Evolutionary conservation across 92 coral and sea anemone genomes (phyloP).

Genomic region (Siderastrea radians): DNA sequence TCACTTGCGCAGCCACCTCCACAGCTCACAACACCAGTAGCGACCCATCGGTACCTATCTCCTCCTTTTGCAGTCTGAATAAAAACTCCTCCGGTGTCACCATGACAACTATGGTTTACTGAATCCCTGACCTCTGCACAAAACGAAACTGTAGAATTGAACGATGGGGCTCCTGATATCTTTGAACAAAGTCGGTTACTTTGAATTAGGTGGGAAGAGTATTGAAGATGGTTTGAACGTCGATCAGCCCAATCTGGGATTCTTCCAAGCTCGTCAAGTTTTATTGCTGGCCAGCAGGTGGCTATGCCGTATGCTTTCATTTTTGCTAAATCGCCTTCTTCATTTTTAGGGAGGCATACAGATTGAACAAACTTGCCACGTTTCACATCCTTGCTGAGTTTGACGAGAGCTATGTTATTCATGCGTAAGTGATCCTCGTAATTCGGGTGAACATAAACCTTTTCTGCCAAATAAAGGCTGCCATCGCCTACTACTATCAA

Average conservation of each 20-base stretch:
- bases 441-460: constrained; percentile 50
- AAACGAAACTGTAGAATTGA: too few species aligned
- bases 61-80: constrained; percentile 3
- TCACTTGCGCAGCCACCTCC: constrained; percentile 79
- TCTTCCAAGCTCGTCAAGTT: constrained; percentile 18
- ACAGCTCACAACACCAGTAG: constrained; percentile 81
- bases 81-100: constrained; percentile 72
- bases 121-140: constrained; percentile 70
- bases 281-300: constrained; percentile 69
- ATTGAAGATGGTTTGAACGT: not conserved
- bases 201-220: not conserved
- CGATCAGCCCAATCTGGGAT: not conserved
- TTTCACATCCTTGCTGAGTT: constrained; percentile 25
- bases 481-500: too few species aligned
- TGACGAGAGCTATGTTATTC: constrained; percentile 72
- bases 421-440: constrained; percentile 30
- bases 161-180: not conserved
- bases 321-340: constrained; percentile 1
- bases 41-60: constrained; percentile 65
- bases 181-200: not conserved
- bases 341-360: constrained; percentile 62
- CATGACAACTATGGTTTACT: constrained; percentile 64
- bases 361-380: constrained; percentile 58
- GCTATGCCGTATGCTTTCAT: constrained; percentile 43
- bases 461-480: too few species aligned